Conservation (phyloP, 2,888 invertebrate genomes). For the Callinectes sapidus region DNA sequence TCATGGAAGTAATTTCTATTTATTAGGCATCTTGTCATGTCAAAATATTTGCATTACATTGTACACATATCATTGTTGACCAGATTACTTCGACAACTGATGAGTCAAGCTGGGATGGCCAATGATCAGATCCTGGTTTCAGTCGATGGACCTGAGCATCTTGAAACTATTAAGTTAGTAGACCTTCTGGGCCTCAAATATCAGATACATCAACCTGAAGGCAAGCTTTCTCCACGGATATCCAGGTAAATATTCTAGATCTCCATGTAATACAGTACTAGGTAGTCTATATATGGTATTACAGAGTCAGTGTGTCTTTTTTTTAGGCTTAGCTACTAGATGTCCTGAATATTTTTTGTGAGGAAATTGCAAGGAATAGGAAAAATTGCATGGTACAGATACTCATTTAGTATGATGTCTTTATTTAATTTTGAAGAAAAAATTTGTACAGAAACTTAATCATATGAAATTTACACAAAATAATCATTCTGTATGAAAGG, state of each 20-base stretch:
- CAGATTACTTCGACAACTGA: slow-evolving; percentile 51
- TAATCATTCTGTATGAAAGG: neutral
- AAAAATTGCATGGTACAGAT: neutral
- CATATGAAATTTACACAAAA: neutral
- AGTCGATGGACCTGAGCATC: slow-evolving; percentile 42
- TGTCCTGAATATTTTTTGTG: neutral
- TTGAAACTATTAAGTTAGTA: slow-evolving; percentile 46
- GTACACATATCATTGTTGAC: neutral
- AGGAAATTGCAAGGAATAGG: too few relatives aligned
- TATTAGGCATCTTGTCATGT: neutral
- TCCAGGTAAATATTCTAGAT: slow-evolving; percentile 39
- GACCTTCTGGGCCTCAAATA: slow-evolving; percentile 49
- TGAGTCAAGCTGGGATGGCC: slow-evolving; percentile 45
- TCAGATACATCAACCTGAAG: slow-evolving; percentile 51
- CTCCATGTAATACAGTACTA: neutral
- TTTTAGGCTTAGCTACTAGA: neutral
- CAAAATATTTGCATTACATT: neutral
- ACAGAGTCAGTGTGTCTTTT: neutral
- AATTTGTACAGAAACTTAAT: neutral
- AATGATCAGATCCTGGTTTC: slow-evolving; percentile 43
- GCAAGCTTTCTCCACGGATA: slow-evolving; percentile 45
- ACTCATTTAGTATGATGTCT: too few relatives aligned
- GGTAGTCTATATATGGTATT: too few relatives aligned
- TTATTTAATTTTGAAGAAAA: neutral
- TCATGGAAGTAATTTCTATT: too few relatives aligned